Evolutionary conservation across 2,797 vertebrate genomes (phyloP).

Genomic region (Micrastur ruficollis): DNA sequence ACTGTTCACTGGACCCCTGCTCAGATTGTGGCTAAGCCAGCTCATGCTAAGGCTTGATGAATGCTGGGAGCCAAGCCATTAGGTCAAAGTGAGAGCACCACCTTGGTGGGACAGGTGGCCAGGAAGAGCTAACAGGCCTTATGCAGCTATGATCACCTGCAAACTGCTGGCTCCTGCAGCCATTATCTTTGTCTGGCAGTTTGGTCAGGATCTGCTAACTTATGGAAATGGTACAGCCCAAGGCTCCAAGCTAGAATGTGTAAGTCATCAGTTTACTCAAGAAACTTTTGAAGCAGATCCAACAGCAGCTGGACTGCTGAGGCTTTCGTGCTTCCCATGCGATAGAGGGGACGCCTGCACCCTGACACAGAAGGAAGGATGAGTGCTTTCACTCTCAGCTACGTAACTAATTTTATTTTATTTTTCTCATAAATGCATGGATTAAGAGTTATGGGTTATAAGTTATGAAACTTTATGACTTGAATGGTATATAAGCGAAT

Average conservation of each 20-base stretch:
- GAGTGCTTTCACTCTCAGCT: not conserved
- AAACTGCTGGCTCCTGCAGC: not conserved
- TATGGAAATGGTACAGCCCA: not conserved
- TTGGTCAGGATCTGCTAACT: not conserved
- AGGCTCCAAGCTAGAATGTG: not conserved
- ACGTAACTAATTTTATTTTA: not conserved
- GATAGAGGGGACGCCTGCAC: too few relatives aligned
- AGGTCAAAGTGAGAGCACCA: not conserved
- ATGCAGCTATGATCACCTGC: not conserved
- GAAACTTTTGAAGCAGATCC: not conserved
- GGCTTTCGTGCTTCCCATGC: too few relatives aligned
- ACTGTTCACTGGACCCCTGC: not conserved
- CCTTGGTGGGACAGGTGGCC: not conserved
- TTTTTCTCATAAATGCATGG: not conserved
- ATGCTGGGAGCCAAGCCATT: not conserved
- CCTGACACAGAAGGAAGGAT: not conserved
- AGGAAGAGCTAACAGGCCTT: not conserved
- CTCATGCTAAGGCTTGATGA: not conserved
- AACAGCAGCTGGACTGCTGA: not conserved
- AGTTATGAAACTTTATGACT: not conserved
- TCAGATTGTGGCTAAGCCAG: not conserved
- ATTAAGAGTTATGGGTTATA: not conserved
- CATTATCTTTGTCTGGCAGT: not conserved
- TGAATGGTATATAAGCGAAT: not conserved
- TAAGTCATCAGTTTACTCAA: not conserved